Percentiles rank a stretch among this genome's conserved stretches.
These are phyloP conservation scores for Trichomycterus rosablanca DNA, from an alignment of 2,113 vertebrate species.

Conservation along the genomic window DNA sequence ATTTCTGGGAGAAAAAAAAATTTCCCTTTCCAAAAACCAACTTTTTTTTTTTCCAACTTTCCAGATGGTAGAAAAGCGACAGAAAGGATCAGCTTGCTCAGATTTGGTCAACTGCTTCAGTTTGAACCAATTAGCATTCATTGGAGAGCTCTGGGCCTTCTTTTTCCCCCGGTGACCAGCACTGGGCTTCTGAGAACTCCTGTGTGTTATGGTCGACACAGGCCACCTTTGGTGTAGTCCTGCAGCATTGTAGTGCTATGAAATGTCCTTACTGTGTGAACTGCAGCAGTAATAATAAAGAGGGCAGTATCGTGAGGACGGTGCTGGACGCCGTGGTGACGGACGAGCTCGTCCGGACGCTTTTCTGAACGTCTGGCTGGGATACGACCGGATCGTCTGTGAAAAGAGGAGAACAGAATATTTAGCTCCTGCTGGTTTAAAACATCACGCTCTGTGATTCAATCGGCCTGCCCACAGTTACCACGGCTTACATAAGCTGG, in stretches of 20 bases:
- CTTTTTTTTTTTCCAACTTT: conserved; percentile 29
- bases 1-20: conserved; percentile 11
- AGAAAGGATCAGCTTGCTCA: conserved; percentile 25
- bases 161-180: conserved; percentile 62
- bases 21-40: conserved; percentile 3
- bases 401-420: conserved; percentile 34
- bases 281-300: conserved; percentile 66
- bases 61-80: conserved; percentile 2
- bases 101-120: not conserved
- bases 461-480: too few relatives aligned
- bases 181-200: conserved; percentile 53
- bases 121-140: not conserved
- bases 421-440: not conserved
- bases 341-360: conserved; percentile 68
- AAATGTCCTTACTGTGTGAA: conserved; percentile 59
- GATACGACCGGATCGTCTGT: conserved; percentile 73
- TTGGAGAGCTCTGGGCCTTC: conserved; percentile 5
- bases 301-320: conserved; percentile 62
- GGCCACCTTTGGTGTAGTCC: conserved; percentile 60
- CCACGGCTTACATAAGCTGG: too few relatives aligned
- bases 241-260: conserved; percentile 40
- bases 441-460: too few relatives aligned
- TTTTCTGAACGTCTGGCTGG: conserved; percentile 74
- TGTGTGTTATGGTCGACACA: conserved; percentile 56
- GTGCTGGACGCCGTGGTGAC: conserved; percentile 49